Evolutionary conservation across 2,113 vertebrate species (phyloP).

Genomic region (Guaruba guarouba): DNA sequence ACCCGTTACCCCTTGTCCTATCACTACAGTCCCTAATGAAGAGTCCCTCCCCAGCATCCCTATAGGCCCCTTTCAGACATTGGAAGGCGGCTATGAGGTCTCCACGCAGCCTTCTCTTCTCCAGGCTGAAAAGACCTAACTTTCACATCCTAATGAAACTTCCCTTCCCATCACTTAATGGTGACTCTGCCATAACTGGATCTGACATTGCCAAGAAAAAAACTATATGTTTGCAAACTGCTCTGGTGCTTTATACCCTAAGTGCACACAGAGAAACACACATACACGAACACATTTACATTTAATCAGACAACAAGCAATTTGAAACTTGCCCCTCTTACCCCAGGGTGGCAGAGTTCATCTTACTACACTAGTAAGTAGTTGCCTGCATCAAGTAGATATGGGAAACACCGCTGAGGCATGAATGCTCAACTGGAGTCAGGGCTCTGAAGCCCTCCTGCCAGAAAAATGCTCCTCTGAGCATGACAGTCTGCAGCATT

Average conservation of each 20-base stretch:
- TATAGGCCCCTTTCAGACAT: too few relatives aligned
- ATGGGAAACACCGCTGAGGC: background rate
- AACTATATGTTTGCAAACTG: background rate
- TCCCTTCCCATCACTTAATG: background rate
- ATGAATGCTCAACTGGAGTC: rapidly evolving
- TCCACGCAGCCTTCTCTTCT: too few relatives aligned
- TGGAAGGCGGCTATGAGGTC: too few relatives aligned
- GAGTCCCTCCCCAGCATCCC: too few relatives aligned
- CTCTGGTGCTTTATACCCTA: background rate
- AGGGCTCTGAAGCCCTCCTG: background rate
- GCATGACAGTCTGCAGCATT: background rate
- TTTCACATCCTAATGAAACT: background rate
- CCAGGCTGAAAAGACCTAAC: too few relatives aligned
- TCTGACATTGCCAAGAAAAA: background rate
- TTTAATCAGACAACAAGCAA: rapidly evolving
- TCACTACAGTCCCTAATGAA: too few relatives aligned
- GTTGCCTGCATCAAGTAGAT: background rate
- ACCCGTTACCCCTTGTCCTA: too few relatives aligned
- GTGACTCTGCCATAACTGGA: background rate
- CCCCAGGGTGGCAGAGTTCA: background rate
- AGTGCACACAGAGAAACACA: background rate
- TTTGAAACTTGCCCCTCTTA: background rate
- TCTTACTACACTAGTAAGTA: background rate
- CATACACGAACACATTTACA: background rate
- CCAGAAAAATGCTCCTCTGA: background rate